Percentiles rank a stretch among this genome's conserved stretches.
phyloP scores from a whole-genome alignment of 2,888 invertebrate genomes.

The Drosophila kanekoi region DNA sequence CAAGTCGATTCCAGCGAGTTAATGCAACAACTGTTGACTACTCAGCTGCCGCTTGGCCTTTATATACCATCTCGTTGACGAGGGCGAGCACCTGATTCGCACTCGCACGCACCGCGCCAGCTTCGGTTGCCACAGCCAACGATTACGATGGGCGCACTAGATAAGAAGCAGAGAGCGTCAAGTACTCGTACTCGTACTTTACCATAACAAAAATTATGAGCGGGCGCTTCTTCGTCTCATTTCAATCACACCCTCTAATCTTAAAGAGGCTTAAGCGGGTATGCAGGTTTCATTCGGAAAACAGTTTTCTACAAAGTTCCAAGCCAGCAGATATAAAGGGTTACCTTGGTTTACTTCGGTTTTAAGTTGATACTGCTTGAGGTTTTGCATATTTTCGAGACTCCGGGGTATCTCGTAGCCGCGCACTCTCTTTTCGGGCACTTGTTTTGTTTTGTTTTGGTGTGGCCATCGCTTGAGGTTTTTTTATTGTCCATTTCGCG shows the following conservation, averaged over 20 bases:
- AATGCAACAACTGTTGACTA: conserved; percentile 66
- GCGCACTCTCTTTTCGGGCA: background rate
- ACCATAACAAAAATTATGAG: conserved; percentile 52
- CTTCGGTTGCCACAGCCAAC: conserved; percentile 50
- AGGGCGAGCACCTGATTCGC: conserved; percentile 58
- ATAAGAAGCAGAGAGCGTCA: conserved; percentile 72
- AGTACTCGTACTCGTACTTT: conserved; percentile 59
- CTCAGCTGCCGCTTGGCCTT: conserved; percentile 47
- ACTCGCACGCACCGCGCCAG: conserved; percentile 42
- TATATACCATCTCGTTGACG: conserved; percentile 66
- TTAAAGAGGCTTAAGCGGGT: background rate
- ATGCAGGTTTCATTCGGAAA: background rate
- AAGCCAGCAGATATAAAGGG: too few species aligned
- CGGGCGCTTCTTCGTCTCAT: conserved; percentile 56
- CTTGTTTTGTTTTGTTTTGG: conserved; percentile 51
- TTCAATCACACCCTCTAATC: conserved; percentile 27
- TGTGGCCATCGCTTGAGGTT: conserved; percentile 58
- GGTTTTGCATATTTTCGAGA: too few species aligned
- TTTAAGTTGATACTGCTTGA: background rate
- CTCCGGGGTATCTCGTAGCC: conserved; percentile 23
- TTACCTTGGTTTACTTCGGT: background rate
- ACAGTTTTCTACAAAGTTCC: too few species aligned
- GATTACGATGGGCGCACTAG: conserved; percentile 82
- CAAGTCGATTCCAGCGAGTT: conserved; percentile 59
- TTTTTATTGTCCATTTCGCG: conserved; percentile 57